Conservation (phyloP, 2,888 invertebrate species). For the Trachelus tabidus region DNA sequence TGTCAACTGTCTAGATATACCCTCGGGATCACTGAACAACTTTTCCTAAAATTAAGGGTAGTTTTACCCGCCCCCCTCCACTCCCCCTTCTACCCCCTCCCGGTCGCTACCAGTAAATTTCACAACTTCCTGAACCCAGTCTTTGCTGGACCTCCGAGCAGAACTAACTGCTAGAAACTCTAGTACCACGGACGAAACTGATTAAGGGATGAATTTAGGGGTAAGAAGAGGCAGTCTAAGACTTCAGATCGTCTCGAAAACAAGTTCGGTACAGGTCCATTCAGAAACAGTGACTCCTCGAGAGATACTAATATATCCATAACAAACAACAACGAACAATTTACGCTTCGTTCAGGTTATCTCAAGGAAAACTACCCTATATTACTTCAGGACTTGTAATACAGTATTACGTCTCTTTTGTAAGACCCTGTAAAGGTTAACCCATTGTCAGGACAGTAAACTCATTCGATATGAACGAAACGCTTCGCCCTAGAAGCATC, state of each 20-base stretch:
- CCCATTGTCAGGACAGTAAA: neutral
- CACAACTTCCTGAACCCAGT: neutral
- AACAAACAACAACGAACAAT: too few species aligned
- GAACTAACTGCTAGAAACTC: neutral
- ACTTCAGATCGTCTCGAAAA: neutral
- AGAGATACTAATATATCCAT: too few species aligned
- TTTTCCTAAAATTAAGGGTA: constrained; percentile 22
- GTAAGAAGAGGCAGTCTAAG: neutral
- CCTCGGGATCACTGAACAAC: constrained; percentile 4
- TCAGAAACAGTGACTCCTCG: too few species aligned
- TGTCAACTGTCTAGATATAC: neutral
- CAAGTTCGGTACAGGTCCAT: neutral
- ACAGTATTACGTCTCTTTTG: neutral
- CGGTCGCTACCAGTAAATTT: neutral
- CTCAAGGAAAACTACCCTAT: neutral
- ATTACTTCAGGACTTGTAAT: neutral
- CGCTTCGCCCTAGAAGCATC: neutral
- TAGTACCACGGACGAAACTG: neutral
- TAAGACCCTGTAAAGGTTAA: neutral
- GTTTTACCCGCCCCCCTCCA: too few species aligned
- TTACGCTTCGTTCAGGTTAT: too few species aligned
- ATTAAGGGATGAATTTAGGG: neutral
- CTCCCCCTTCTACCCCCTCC: too few species aligned
- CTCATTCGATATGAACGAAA: neutral
- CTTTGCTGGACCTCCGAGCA: neutral